Conservation (phyloP, 2,113 vertebrate species). For the Arenaria interpres region DNA sequence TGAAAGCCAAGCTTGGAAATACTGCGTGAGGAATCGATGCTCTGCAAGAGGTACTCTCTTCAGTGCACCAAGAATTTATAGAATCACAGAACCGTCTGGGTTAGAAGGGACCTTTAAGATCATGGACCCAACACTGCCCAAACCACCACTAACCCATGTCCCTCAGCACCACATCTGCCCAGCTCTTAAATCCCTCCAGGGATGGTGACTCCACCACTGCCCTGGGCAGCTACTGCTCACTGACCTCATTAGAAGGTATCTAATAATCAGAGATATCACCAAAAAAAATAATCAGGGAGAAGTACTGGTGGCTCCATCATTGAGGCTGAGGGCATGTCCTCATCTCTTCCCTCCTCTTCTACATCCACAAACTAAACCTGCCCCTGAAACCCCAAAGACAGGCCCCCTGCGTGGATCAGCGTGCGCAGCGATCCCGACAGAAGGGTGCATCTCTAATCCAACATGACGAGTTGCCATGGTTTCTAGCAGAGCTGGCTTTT, state of each 20-base stretch:
- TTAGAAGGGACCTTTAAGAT: neutral
- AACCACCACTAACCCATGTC: neutral
- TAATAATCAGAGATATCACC: neutral
- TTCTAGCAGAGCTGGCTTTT: neutral
- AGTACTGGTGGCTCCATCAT: neutral
- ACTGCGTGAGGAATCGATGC: fast-evolving
- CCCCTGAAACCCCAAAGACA: fast-evolving
- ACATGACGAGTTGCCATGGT: neutral
- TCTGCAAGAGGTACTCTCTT: neutral
- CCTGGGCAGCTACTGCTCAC: neutral
- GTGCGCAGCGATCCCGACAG: neutral
- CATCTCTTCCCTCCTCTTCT: neutral
- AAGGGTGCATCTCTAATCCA: neutral
- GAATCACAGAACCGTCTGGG: neutral
- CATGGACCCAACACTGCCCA: neutral
- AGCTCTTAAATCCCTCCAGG: neutral
- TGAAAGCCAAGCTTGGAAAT: neutral
- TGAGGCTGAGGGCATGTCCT: neutral
- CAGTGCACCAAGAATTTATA: no score
- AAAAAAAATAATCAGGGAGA: neutral
- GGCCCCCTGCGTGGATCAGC: neutral
- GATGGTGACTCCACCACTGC: neutral
- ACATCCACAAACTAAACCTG: neutral
- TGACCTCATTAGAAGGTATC: neutral
- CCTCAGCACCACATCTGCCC: neutral